Percentiles rank a stretch among this genome's conserved stretches.
Conservation (phyloP, 2,797 vertebrate genomes). For the Cirrhinus mrigala region DNA sequence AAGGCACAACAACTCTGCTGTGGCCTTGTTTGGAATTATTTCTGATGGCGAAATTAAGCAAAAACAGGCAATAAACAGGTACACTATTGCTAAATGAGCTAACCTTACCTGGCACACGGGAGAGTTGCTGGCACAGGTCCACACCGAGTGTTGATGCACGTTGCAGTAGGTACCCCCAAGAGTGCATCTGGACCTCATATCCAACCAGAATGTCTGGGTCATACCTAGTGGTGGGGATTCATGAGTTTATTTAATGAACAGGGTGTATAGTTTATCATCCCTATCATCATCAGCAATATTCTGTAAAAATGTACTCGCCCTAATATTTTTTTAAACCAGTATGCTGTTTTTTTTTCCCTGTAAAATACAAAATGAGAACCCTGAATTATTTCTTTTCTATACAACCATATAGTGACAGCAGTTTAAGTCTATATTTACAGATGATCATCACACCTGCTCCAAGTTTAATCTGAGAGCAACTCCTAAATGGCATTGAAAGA, state of each 20-base stretch:
- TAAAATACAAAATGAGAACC: background rate
- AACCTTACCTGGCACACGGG: slow-evolving; percentile 89
- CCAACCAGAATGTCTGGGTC: slow-evolving; percentile 97
- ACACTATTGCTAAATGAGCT: background rate
- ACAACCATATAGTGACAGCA: no score
- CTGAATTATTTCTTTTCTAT: no score
- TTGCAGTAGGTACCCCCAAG: slow-evolving; percentile 97
- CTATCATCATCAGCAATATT: background rate
- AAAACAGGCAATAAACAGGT: background rate
- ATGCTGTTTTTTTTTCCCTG: background rate
- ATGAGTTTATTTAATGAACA: background rate
- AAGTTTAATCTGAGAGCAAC: no score
- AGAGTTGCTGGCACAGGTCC: slow-evolving; percentile 93
- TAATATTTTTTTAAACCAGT: background rate
- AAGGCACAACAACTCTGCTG: background rate
- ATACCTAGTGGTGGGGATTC: slow-evolving; percentile 72
- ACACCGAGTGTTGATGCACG: slow-evolving; percentile 86
- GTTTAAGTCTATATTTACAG: no score
- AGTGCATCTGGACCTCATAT: slow-evolving; percentile 97
- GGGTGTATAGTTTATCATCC: background rate
- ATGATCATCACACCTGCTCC: no score
- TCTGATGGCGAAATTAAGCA: background rate
- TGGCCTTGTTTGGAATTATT: background rate
- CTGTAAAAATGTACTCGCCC: background rate
- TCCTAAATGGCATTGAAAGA: background rate